Conservation (phyloP, 2,888 invertebrate genomes). For the Drosophila percnosoma region DNA sequence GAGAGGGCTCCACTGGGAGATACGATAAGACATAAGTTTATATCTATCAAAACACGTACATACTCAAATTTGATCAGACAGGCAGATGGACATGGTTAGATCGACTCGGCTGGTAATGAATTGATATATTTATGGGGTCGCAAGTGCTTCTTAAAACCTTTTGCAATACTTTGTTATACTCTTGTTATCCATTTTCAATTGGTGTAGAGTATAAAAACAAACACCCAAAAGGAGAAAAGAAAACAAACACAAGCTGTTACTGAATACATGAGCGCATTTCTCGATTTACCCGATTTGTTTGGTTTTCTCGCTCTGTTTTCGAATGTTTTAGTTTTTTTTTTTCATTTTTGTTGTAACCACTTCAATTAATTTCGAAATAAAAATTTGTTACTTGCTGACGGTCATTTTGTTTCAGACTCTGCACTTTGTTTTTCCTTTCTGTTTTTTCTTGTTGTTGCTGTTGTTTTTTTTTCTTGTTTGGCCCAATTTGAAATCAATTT, state of each 20-base stretch:
- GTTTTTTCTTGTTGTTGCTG: conserved; percentile 12
- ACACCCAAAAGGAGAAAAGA: not conserved
- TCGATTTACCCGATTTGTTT: conserved; percentile 19
- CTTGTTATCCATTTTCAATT: not conserved
- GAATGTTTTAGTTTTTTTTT: not conserved
- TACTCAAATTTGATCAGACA: not conserved
- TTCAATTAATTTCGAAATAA: conserved; percentile 75
- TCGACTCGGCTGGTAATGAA: not conserved
- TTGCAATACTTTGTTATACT: not conserved
- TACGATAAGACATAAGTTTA: not conserved
- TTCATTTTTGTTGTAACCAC: conserved; percentile 37
- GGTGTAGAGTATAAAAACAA: not conserved
- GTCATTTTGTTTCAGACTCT: conserved; percentile 64
- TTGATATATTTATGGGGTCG: not conserved
- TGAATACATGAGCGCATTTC: conserved; percentile 12
- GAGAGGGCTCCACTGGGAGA: not conserved
- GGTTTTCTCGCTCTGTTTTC: conserved; percentile 10
- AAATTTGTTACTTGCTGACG: conserved; percentile 55
- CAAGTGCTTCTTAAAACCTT: not conserved
- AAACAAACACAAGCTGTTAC: not conserved
- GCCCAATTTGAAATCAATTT: conserved; percentile 76
- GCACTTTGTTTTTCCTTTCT: conserved; percentile 44
- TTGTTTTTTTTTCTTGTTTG: conserved; percentile 45
- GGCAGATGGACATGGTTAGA: not conserved
- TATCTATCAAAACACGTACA: not conserved